A percentile compares a stretch with the other conserved stretches of the same genome.
phyloP scores from a whole-genome alignment of 2,113 vertebrate genomes.

The Lophura nycthemera region DNA sequence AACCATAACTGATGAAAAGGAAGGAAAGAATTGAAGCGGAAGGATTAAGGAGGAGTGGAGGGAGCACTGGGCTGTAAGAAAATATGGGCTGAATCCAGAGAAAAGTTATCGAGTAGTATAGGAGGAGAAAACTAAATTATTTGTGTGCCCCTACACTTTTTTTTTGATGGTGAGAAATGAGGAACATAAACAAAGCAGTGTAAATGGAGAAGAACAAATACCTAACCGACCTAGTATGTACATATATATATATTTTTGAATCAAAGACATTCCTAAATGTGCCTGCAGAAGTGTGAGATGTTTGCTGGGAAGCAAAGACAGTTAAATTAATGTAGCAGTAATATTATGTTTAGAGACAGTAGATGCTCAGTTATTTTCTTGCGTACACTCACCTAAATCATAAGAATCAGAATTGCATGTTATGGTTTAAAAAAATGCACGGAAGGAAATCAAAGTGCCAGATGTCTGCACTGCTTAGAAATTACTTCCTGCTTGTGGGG shows the following conservation, averaged over 20 bases:
- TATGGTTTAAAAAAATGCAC: not conserved
- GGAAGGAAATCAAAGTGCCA: not conserved
- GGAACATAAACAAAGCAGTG: not conserved
- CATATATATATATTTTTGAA: not conserved
- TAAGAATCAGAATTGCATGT: not conserved
- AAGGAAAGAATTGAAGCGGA: not conserved
- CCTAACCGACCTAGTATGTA: not conserved
- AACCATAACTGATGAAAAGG: not conserved
- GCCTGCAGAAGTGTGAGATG: conserved; percentile 9
- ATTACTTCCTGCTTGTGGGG: not conserved
- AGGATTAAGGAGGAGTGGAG: not conserved
- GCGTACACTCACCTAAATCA: conserved; percentile 9
- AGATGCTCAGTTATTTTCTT: not conserved
- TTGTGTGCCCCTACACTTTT: not conserved
- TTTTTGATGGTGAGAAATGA: too few species aligned
- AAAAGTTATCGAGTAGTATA: not conserved
- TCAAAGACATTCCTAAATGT: conserved; percentile 18
- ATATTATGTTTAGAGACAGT: conserved; percentile 41
- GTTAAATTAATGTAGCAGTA: conserved; percentile 34
- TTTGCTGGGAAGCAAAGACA: conserved; percentile 29
- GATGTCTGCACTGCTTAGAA: not conserved
- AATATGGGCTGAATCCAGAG: not conserved
- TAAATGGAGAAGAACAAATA: conserved; percentile 45
- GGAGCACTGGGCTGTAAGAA: not conserved
- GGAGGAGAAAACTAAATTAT: not conserved